phyloP scores from a whole-genome alignment of 2,113 vertebrate species.

The Tursiops truncatus region DNA sequence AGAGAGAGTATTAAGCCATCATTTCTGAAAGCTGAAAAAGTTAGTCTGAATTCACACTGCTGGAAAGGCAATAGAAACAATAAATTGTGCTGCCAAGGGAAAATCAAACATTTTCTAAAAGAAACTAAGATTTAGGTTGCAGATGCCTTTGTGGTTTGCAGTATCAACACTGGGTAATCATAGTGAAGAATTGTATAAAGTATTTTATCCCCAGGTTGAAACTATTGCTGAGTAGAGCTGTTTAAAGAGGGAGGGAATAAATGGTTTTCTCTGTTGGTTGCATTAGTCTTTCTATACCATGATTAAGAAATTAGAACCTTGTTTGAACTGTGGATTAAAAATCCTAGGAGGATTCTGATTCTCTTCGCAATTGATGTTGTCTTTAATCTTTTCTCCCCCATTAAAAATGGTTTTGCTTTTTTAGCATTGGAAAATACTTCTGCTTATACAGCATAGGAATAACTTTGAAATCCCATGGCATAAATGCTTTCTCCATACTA shows the following conservation, averaged over 20 bases:
- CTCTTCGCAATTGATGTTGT: background rate
- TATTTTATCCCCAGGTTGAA: slow-evolving; percentile 12
- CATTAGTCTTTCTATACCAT: background rate
- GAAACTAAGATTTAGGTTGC: slow-evolving; percentile 19
- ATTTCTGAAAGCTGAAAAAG: slow-evolving; percentile 28
- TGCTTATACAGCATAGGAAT: background rate
- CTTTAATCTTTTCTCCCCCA: background rate
- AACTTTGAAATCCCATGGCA: background rate
- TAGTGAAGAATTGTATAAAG: slow-evolving; percentile 16
- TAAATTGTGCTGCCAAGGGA: background rate
- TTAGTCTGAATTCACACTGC: background rate
- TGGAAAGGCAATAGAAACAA: slow-evolving; percentile 43
- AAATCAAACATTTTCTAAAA: slow-evolving; percentile 63
- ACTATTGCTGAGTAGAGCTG: background rate
- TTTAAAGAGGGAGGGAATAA: background rate
- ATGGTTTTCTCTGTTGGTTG: background rate
- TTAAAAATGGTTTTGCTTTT: background rate
- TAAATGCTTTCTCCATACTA: background rate
- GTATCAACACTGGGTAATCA: background rate
- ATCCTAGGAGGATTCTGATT: background rate
- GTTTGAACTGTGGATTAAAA: slow-evolving; percentile 27
- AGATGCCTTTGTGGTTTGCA: slow-evolving; percentile 30
- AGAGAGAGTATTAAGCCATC: background rate
- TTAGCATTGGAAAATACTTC: background rate
- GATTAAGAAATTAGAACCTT: slow-evolving; percentile 12